Evolutionary conservation across 2,797 vertebrate species (phyloP).

Genomic region (Labeo calbasu): DNA sequence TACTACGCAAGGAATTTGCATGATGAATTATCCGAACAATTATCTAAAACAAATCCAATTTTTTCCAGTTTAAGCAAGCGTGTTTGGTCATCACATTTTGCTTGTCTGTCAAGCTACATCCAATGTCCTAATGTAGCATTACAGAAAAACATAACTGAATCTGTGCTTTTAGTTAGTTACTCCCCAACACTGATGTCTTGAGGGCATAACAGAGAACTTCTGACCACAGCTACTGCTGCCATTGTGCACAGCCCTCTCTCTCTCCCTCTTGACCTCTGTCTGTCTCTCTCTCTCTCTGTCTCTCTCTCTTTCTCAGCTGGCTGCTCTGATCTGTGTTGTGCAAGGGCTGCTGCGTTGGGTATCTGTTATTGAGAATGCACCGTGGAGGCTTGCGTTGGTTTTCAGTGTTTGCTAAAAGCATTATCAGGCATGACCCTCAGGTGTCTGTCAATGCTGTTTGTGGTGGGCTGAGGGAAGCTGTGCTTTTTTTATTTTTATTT

Average conservation of each 20-base stretch:
- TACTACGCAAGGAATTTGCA: not conserved
- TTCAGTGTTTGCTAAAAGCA: constrained; percentile 60
- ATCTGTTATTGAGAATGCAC: constrained; percentile 70
- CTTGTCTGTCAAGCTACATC: not conserved
- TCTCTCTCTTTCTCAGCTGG: constrained; percentile 59
- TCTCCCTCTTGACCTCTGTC: not conserved
- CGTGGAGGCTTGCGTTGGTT: constrained; percentile 43
- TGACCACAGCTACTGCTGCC: constrained; percentile 66
- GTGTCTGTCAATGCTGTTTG: constrained; percentile 45
- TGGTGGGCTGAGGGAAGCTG: constrained; percentile 61
- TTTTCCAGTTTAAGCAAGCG: not conserved
- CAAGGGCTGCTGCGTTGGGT: constrained; percentile 72
- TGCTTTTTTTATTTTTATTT: constrained; percentile 58
- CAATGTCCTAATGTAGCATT: not conserved
- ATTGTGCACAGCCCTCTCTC: constrained; percentile 60
- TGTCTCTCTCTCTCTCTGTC: constrained; percentile 5
- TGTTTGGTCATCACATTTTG: not conserved
- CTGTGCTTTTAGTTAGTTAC: not conserved
- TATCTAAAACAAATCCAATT: not conserved
- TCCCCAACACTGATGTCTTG: constrained; percentile 33
- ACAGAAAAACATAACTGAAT: not conserved
- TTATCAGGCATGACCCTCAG: constrained; percentile 68
- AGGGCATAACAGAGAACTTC: constrained; percentile 40
- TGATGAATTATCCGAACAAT: not conserved
- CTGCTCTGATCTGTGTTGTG: constrained; percentile 75